A percentile compares a stretch with the other conserved stretches of the same genome.
Conservation (phyloP, 2,113 vertebrate species). For the Leptobrachium ailaonicum region DNA sequence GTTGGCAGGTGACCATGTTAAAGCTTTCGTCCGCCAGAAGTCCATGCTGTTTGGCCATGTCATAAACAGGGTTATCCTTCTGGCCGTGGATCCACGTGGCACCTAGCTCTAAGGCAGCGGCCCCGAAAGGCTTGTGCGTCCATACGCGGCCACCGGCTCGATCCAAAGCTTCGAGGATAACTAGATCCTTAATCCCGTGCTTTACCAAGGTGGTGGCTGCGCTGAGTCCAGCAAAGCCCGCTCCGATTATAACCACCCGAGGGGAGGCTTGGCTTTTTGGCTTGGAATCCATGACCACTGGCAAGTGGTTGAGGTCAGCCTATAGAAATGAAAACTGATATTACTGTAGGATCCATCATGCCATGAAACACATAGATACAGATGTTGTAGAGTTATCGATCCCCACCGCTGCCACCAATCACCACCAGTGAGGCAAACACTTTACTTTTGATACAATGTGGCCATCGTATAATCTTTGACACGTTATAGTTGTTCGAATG, state of each 20-base stretch:
- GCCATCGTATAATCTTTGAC: too few relatives aligned
- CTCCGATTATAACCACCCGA: constrained; percentile 57
- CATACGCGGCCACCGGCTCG: constrained; percentile 54
- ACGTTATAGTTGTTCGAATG: too few relatives aligned
- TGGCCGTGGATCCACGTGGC: constrained; percentile 62
- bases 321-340: not conserved
- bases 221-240: constrained; percentile 58
- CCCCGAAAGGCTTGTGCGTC: constrained; percentile 56
- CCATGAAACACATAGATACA: too few relatives aligned
- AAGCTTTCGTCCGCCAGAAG: constrained; percentile 49
- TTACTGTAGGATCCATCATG: too few relatives aligned
- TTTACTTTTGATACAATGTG: too few relatives aligned
- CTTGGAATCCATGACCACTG: constrained; percentile 1
- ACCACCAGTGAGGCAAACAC: too few relatives aligned
- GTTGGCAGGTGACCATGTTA: constrained; percentile 38
- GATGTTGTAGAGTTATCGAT: too few relatives aligned
- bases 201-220: constrained; percentile 52
- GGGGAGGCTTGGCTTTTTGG: not conserved
- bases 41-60: constrained; percentile 55
- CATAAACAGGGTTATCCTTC: constrained; percentile 55
- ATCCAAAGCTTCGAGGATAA: constrained; percentile 55
- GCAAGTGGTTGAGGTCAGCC: not conserved
- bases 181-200: constrained; percentile 52
- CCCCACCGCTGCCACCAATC: too few relatives aligned
- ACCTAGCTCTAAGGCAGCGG: constrained; percentile 57